Evolutionary conservation across 2,888 invertebrate species (phyloP), one percentile per base, ranked within the genome.

Genomic region (Drosophila mayaguana): DNA sequence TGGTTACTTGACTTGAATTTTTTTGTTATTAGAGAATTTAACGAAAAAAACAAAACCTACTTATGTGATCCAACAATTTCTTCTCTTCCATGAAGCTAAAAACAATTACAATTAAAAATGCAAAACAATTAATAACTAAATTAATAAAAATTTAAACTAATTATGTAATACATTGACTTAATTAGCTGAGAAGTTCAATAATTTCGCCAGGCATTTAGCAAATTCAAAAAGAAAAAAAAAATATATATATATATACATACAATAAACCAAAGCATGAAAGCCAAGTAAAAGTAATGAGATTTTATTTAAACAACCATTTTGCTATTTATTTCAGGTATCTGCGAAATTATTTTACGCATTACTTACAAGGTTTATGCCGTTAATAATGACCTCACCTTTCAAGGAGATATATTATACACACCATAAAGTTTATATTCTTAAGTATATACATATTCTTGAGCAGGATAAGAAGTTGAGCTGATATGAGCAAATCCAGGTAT

Each of bases 151-250:
- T 85, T 85, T 63, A 59, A 83, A 73, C 46, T 61, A 67, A 77
- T 81, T 83, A 83, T 75, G 75, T 73, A 81, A 75, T 73, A 59
- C 63, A 87, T 84, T 84, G 82, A 87, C 84, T 82, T 87, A 84
- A 85, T 87, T 85, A 85, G 84, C 80, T 87, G 87, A 84, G 70
- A 85, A 71, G 84, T 85, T 85, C 61, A 87, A 84, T 87, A 74
- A 85, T 86, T 84, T 84, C 87, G 78, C 71, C 72, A 82, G 56
- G 73, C 84, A 84, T 84, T 84, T 87, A 84, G 84, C 69, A 78
- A 71, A 57, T 57, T 40, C 36, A 34, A 63, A 72, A 43, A 43
- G 28, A 61, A 63, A 68, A 50, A 61, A 38, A 63, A 42, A 65
- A 68, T 55, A 69, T 56, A 56, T 40, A 68, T 60, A 60, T 80